Percentiles rank a stretch among this genome's conserved stretches.
These are phyloP conservation scores for Pygoscelis adeliae DNA, from an alignment of 2,113 vertebrate species.

Conservation along the genomic window DNA sequence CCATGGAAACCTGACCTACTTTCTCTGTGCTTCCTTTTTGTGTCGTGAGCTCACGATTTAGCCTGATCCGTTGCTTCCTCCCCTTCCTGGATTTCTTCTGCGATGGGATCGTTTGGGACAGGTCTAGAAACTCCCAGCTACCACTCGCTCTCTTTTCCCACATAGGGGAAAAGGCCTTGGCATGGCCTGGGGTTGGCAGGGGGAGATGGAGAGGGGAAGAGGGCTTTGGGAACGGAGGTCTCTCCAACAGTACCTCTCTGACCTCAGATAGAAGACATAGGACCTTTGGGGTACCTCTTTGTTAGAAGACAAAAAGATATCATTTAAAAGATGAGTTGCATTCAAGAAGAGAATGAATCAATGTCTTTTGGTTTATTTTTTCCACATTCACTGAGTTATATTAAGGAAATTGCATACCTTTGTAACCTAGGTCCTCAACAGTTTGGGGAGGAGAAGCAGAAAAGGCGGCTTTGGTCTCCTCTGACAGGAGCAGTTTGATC, in stretches of 20 bases:
- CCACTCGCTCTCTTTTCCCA: neutral
- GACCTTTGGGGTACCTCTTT: neutral
- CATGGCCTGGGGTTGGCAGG: neutral
- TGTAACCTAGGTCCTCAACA: neutral
- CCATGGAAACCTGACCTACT: neutral
- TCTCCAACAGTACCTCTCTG: neutral
- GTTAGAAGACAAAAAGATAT: neutral
- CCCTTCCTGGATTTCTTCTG: neutral
- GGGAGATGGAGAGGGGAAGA: neutral
- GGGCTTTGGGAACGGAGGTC: neutral
- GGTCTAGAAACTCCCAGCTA: neutral
- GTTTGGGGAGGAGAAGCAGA: neutral
- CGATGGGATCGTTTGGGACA: accelerated
- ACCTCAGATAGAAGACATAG: neutral
- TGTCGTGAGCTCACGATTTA: neutral
- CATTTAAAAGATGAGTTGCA: neutral
- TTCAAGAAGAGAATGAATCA: neutral
- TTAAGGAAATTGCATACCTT: neutral
- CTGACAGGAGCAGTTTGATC: neutral
- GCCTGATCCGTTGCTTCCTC: accelerated
- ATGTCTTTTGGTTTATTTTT: neutral
- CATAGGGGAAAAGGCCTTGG: neutral
- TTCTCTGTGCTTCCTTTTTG: neutral
- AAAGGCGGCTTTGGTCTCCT: neutral
- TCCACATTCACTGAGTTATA: neutral